Percentiles rank a stretch among this genome's conserved stretches.
Evolutionary conservation across 1,140 invertebrate species (phyloP).

Genomic region (Cyclargus thomasi): DNA sequence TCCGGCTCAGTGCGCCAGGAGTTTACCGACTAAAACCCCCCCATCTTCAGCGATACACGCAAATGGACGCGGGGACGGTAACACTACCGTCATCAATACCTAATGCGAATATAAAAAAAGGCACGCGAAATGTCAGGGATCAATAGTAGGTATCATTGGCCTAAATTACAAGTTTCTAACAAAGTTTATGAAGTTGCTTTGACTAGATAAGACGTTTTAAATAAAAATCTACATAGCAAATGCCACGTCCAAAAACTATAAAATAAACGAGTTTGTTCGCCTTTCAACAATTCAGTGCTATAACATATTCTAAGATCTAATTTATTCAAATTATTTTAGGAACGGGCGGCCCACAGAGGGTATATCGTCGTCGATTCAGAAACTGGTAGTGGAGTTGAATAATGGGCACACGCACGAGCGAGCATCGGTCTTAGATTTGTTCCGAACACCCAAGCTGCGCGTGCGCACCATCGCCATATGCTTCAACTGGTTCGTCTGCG

Average conservation of each 20-base stretch:
- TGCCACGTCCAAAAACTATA: neutral
- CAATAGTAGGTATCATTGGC: too few species aligned
- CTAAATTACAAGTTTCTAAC: too few species aligned
- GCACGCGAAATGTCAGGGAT: too few species aligned
- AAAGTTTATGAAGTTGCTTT: too few species aligned
- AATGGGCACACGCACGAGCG: conserved; percentile 45
- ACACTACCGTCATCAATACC: too few species aligned
- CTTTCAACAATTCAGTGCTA: neutral
- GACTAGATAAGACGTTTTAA: too few species aligned
- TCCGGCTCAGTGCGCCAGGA: too few species aligned
- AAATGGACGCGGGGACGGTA: too few species aligned
- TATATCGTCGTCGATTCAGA: conserved; percentile 65
- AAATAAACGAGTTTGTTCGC: too few species aligned
- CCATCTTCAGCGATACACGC: too few species aligned
- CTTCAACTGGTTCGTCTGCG: conserved; percentile 84
- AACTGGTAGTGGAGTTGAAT: conserved; percentile 46
- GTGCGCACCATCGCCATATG: conserved; percentile 83
- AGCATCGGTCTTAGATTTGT: conserved; percentile 80
- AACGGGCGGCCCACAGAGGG: conserved; percentile 75
- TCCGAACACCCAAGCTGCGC: conserved; percentile 83
- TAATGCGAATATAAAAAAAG: too few species aligned
- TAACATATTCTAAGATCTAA: neutral
- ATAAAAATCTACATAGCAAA: conserved; percentile 3
- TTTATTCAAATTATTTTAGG: conserved; percentile 37
- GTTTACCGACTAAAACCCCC: too few species aligned